A percentile compares a stretch with the other conserved stretches of the same genome.
Evolutionary conservation across 2,113 vertebrate genomes (phyloP).

Genomic region (Alaudala cheleensis): DNA sequence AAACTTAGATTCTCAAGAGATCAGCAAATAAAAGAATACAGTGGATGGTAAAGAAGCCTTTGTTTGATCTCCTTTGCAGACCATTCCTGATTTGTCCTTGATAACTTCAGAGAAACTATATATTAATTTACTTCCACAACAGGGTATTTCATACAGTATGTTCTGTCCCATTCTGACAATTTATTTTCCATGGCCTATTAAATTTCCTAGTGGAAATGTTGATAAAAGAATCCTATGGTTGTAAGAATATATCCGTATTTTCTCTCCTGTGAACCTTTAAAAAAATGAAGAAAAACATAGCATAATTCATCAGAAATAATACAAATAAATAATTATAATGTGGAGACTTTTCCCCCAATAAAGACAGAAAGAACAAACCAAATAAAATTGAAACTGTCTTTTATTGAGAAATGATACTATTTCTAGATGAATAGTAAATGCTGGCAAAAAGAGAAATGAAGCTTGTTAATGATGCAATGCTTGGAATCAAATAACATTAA

Average conservation of each 20-base stretch:
- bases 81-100: neutral
- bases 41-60: neutral
- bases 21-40: neutral
- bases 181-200: neutral
- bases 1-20: neutral
- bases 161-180: neutral
- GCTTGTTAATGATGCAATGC: conserved; percentile 34
- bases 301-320: neutral
- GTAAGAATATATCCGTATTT: neutral
- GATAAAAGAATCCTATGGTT: neutral
- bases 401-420: neutral
- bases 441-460: neutral
- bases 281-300: neutral
- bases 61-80: neutral
- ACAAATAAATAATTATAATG: neutral
- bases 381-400: neutral
- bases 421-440: conserved; percentile 17
- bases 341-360: neutral
- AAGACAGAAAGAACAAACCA: neutral
- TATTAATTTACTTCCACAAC: neutral
- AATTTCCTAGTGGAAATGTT: neutral
- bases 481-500: conserved; percentile 40
- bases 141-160: neutral
- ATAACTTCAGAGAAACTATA: neutral
- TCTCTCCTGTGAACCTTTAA: neutral